Evolutionary conservation across 2,113 vertebrate species (phyloP), one percentile per base, ranked within the genome.

Genomic region (Neomonachus schauinslandi): DNA sequence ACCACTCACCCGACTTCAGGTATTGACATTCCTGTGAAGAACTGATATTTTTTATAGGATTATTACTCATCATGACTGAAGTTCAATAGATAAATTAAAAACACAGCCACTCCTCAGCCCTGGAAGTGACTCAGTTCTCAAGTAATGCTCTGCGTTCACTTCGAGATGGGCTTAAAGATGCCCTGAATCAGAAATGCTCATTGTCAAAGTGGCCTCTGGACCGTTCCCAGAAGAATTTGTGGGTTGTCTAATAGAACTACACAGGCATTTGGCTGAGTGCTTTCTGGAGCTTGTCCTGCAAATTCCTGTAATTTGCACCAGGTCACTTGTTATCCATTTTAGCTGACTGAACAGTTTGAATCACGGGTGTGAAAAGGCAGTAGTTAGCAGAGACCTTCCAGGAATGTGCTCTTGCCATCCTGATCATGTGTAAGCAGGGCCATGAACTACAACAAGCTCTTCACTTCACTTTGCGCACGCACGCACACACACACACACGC

Each of bases 291-390:
- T 98, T 96, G 92, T 69, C 72, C 88, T 98, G 94, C 5, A 22
- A 97, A 98, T 99, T 98, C 97, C 95, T 92, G 94, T 96, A 97
- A 51, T 96, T 98, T 96, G 95, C 53, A 97, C 97, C 97, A 92
- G 74, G 97, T 97, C 95, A 97, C 90, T 96, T 96, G 95, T 97
- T 97, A 96, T 96, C 92, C 98, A 57, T 98, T 98, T 98, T 95
- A 97, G 92, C 95, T 98, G 96, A 85, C 89, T 96, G 96, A 69
- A 97, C 82, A 89, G 74, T 97, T 94, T 92, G 93, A 86, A 86
- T 95, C 79, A 57, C 0, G 26, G 63, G 91, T 97, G 93, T 93
- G 87, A 97, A 94, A 97, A 95, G 96, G 82, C 83, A 97, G 74
- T 51, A 95, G 77, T 95, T 98, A 89, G 89, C 69, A 94, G 51